A percentile compares a stretch with the other conserved stretches of the same genome.
Conservation (phyloP, 2,888 invertebrate species). For the Lottia scabra region DNA sequence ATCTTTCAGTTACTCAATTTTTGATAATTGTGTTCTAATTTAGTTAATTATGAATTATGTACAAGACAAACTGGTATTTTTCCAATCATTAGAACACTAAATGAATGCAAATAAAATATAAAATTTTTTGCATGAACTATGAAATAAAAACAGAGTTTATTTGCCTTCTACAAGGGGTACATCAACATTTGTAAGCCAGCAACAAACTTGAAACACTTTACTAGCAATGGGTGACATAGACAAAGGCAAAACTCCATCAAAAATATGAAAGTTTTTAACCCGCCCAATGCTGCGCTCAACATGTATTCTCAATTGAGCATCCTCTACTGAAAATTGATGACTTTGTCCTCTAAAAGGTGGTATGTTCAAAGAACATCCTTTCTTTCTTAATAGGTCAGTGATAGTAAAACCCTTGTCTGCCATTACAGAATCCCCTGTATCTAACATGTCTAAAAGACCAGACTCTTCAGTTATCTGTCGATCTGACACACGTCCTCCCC, state of each 20-base stretch:
- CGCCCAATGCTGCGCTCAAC: slow-evolving; percentile 33
- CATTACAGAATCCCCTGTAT: neutral
- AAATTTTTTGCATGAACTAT: no score
- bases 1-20: no score
- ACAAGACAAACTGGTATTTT: no score
- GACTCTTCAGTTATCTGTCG: neutral
- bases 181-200: no score
- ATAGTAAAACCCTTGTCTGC: neutral
- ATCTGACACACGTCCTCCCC: neutral
- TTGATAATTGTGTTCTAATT: no score
- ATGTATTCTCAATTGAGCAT: slow-evolving; percentile 33
- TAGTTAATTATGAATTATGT: no score
- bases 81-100: no score
- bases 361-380: no score
- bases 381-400: neutral
- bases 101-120: no score
- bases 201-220: slow-evolving; percentile 33
- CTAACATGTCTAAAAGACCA: neutral
- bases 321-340: neutral
- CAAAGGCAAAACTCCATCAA: slow-evolving; percentile 27
- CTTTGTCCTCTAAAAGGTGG: no score
- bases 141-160: no score
- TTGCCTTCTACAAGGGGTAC: no score
- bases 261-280: slow-evolving; percentile 30
- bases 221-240: slow-evolving; percentile 27